Base-by-base conservation (phyloP, 2,888 invertebrate genomes). In the Deilephila porcellus region DNA sequence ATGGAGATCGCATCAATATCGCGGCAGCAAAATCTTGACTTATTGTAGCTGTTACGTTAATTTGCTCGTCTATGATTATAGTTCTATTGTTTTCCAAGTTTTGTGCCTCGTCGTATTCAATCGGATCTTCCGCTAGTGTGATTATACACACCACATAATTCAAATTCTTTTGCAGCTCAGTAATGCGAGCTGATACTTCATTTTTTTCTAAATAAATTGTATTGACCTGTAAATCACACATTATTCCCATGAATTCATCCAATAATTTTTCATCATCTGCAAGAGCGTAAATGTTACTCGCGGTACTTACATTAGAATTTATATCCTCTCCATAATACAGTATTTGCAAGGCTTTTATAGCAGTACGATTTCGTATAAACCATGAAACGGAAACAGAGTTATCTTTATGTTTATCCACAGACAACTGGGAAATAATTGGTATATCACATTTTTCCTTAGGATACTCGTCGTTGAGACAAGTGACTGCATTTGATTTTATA, bases 361-460 rank as follows among this genome's bases (percentile, higher is more conserved):
- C 97, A 32, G 97, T 97, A 84, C 98, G 97, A 90, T 98, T 98
- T 82, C 98, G 95, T 84, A 97, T 97, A 87, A 98, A 97, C 98
- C 98, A 98, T 29, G 98, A 97, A 17, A 98, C 97, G 73, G 98
- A 96, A 71, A 98, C 97, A 70, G 98, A 97, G 88, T 97, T 97
- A 60, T 98, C 97, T 87, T 97, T 97, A 77, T 98, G 97, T 90
- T 98, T 98, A 91, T 98, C 97, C 74, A 98, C 97, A 78, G 97
- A 97, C 78, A 98, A 95, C 90, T 97, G 97, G 72, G 97, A 96
- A 83, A 98, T 97, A 83, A 97, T 95, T 70, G 98, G 98, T 67
- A 97, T 96, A 79, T 93, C 92, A 81, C 94, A 94, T 81, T 93
- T 93, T 78, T 92, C 91, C 78, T 87, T 92, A 3, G 93, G 94